These are phyloP conservation scores for Archegozetes longisetosus DNA, from an alignment of 1,140 invertebrate species.

Conservation along the genomic window DNA sequence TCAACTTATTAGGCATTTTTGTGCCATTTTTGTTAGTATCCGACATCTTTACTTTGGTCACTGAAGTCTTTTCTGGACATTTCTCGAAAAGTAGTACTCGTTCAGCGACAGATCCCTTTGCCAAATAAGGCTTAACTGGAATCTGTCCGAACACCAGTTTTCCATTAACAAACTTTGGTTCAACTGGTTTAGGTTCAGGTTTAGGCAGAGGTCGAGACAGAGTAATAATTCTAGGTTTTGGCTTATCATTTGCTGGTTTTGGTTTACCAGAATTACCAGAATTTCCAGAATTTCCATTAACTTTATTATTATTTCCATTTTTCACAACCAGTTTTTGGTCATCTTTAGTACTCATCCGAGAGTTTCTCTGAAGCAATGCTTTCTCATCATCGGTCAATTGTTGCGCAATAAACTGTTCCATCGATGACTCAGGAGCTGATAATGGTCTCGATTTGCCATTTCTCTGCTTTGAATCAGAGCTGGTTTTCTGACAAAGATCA, in stretches of 20 bases:
- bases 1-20: conserved; percentile 6
- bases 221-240: conserved; percentile 2
- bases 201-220: conserved; percentile 8
- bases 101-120: conserved; percentile 70
- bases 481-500: not conserved
- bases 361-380: conserved; percentile 9
- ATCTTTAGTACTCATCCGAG: not conserved
- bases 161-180: conserved; percentile 13
- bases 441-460: not conserved
- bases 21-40: not conserved
- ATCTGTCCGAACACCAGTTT: conserved; percentile 12
- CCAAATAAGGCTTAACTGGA: not conserved
- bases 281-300: not conserved
- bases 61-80: conserved; percentile 42
- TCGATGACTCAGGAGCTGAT: not conserved
- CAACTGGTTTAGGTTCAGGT: conserved; percentile 7
- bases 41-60: conserved; percentile 5
- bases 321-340: not conserved
- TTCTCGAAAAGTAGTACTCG: conserved; percentile 78
- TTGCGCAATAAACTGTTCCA: not conserved
- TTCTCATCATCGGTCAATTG: conserved; percentile 12
- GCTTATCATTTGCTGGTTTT: not conserved
- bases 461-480: not conserved
- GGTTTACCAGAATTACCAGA: not conserved
- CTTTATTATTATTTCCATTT: not conserved